Conservation (phyloP, 2,113 vertebrate genomes). For the Upupa epops region DNA sequence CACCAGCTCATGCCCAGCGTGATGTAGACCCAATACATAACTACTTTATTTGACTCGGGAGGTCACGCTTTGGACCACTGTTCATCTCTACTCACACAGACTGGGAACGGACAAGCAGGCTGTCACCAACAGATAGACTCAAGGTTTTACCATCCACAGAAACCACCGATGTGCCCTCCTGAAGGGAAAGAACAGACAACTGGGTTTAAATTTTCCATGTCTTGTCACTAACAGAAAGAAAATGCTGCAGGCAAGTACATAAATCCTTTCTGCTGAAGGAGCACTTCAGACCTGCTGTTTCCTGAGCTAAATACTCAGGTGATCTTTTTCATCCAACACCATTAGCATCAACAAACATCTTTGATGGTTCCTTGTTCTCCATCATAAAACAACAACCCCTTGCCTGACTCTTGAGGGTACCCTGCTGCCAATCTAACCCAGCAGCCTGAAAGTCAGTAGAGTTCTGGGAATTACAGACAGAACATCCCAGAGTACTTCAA, state of each 20-base stretch:
- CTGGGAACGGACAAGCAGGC: conserved; percentile 83
- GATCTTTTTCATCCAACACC: background rate
- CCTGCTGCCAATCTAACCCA: background rate
- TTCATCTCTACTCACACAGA: conserved; percentile 77
- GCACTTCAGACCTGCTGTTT: background rate
- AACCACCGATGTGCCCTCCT: conserved; percentile 87
- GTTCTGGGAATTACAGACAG: background rate
- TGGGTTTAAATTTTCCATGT: background rate
- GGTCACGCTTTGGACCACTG: background rate
- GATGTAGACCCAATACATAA: background rate
- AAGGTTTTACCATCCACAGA: conserved; percentile 66
- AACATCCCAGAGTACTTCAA: background rate
- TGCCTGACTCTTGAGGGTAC: background rate
- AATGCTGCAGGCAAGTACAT: background rate
- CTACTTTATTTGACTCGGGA: background rate
- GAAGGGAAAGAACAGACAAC: background rate
- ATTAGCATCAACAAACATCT: background rate
- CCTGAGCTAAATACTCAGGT: background rate
- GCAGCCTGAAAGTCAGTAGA: background rate
- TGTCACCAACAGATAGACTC: conserved; percentile 79
- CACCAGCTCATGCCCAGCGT: background rate
- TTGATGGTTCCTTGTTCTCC: background rate
- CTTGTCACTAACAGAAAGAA: background rate
- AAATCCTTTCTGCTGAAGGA: background rate
- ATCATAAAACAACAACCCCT: background rate